Evolutionary conservation across 2,113 vertebrate genomes (phyloP).

Genomic region (Scartelaos histophorus): DNA sequence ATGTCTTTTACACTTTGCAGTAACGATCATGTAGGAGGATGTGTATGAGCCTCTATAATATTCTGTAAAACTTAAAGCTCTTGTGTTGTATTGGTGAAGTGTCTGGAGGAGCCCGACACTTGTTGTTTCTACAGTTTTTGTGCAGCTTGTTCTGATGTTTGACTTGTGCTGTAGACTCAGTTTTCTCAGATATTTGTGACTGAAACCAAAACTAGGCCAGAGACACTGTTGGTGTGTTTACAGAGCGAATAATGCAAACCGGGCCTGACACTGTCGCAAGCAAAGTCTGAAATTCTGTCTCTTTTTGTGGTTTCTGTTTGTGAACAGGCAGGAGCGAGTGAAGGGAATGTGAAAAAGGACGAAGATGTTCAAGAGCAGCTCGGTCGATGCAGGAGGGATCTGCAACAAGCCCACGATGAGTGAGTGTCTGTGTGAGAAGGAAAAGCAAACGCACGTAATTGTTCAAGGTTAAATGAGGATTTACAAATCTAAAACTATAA

Average conservation of each 20-base stretch:
- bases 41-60: slow-evolving; percentile 7
- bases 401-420: slow-evolving; percentile 81
- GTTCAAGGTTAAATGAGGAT: background rate
- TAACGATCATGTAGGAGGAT: slow-evolving; percentile 67
- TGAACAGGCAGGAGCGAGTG: slow-evolving; percentile 36
- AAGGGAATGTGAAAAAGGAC: slow-evolving; percentile 51
- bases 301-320: slow-evolving; percentile 11
- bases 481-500: background rate
- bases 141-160: slow-evolving; percentile 17
- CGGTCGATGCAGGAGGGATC: slow-evolving; percentile 75
- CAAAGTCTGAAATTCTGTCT: slow-evolving; percentile 12
- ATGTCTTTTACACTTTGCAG: slow-evolving; percentile 37
- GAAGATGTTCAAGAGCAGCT: slow-evolving; percentile 79
- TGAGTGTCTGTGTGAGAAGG: slow-evolving; percentile 61
- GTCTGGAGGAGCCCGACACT: slow-evolving; percentile 42
- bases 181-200: slow-evolving; percentile 38
- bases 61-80: slow-evolving; percentile 29
- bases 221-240: slow-evolving; percentile 15
- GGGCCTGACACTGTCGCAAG: slow-evolving; percentile 16
- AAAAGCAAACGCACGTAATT: background rate
- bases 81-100: slow-evolving; percentile 19
- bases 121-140: slow-evolving; percentile 26
- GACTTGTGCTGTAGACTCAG: slow-evolving; percentile 16
- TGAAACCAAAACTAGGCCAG: slow-evolving; percentile 60
- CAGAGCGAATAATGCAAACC: slow-evolving; percentile 32